Base-by-base conservation (phyloP, 2,888 invertebrate genomes). In the Perdita meconis region DNA sequence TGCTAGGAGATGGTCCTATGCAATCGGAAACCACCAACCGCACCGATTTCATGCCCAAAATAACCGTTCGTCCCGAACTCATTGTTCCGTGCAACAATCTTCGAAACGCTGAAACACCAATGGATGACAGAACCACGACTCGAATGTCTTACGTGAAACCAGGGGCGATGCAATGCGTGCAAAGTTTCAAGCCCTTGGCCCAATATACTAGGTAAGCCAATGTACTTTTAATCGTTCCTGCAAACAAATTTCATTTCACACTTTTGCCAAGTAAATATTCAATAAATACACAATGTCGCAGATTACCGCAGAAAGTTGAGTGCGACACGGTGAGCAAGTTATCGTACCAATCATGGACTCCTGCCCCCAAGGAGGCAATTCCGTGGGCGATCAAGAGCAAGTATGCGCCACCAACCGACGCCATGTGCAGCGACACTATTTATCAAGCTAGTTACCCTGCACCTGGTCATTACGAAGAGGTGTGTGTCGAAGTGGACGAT, bases 401-500 rank as follows among this genome's bases (percentile, higher is more conserved):
- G 19, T 93, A 92, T 74, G 66, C 83, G 47, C 78, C 78, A 1
- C 90, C 92, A 0, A 86, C 83, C 36, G 83, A 88, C 30, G 86
- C 86, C 1, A 90, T 92, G 84, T 78, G 80, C 4, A 80, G 83
- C 0, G 87, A 90, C 26, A 91, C 92, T 0, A 82, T 91, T 5
- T 92, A 92, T 69, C 85, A 89, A 19, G 88, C 86, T 73, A 93
- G 92, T 78, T 93, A 89, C 53, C 88, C 90, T 0, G 78, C 89
- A 0, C 92, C 92, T 5, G 93, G 92, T 5, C 82, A 90, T 60
- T 91, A 88, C 73, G 68, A 90, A 13, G 90, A 92, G 16, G 24
- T 63, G 36, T 69, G 63, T 63, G 73, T 70, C 12, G 30, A 19
- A 16, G 40, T 61, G n/a, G 36, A 38, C 12, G 12, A 22, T 0